These are phyloP conservation scores for Rhabdophis nuchalis DNA, from an alignment of 2,797 vertebrate species.

Conservation along the genomic window DNA sequence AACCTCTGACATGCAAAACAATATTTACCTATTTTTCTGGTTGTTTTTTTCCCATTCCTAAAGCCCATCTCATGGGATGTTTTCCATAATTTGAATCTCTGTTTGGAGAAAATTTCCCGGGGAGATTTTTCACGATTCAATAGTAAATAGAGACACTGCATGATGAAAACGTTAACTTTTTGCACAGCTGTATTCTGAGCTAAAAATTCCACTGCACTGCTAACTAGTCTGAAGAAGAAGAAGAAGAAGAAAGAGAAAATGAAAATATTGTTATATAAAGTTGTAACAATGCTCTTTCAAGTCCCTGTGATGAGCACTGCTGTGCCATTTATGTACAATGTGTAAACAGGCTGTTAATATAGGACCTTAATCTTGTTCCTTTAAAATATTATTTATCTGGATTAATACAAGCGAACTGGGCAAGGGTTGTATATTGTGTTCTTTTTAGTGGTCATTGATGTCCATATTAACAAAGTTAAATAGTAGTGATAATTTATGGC, in stretches of 20 bases:
- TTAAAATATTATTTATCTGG: not conserved
- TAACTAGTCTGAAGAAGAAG: not conserved
- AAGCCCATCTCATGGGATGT: not conserved
- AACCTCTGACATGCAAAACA: not conserved
- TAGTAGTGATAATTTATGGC: not conserved
- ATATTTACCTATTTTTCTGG: not conserved
- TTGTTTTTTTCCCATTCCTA: not conserved
- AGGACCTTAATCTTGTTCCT: not conserved
- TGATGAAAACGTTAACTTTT: no score
- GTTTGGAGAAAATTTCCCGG: not conserved
- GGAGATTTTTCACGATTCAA: not conserved
- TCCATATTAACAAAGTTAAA: not conserved
- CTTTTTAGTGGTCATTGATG: not conserved
- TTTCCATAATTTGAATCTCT: not conserved
- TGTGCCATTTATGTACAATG: not conserved
- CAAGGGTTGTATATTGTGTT: not conserved
- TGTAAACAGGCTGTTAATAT: not conserved
- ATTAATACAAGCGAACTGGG: not conserved
- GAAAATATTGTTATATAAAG: not conserved
- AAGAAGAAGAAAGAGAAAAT: not conserved
- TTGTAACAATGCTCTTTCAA: not conserved
- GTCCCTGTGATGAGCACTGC: not conserved
- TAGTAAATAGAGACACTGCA: not conserved
- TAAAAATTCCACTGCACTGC: not conserved
- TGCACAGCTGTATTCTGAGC: not conserved